These are phyloP conservation scores for Gisinianus flammeolus DNA, from an alignment of 2,888 invertebrate genomes.

Conservation along the genomic window DNA sequence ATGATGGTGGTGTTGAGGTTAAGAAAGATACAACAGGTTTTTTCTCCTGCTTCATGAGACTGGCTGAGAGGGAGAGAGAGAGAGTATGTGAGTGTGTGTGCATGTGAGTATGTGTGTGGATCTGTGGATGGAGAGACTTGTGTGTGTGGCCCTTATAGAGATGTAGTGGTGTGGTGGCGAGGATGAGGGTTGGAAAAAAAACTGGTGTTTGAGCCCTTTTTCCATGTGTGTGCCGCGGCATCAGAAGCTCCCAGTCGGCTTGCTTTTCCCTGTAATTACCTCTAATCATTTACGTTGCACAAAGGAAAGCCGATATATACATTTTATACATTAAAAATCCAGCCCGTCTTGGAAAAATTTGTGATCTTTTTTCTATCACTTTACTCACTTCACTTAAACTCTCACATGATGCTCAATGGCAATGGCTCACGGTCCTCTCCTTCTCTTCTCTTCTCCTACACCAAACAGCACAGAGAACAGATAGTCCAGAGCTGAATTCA, in stretches of 20 bases:
- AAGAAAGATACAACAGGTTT: conserved; percentile 24
- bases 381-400: conserved; percentile 26
- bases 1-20: conserved; percentile 18
- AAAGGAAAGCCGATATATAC: conserved; percentile 59
- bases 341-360: conserved; percentile 47
- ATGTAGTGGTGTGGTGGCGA: conserved; percentile 46
- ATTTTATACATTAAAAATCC: conserved; percentile 58
- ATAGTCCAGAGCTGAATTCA: too few relatives aligned
- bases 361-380: conserved; percentile 48
- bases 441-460: background rate
- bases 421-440: background rate
- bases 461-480: too few relatives aligned
- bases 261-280: conserved; percentile 60
- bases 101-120: conserved; percentile 12
- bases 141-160: conserved; percentile 59
- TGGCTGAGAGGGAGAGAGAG: conserved; percentile 12
- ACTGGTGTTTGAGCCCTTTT: conserved; percentile 57
- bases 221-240: conserved; percentile 58
- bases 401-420: background rate
- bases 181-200: conserved; percentile 50
- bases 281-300: conserved; percentile 60
- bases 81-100: too few relatives aligned
- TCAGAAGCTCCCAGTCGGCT: conserved; percentile 60
- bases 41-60: background rate
- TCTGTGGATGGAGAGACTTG: conserved; percentile 2